These are phyloP conservation scores for Oryzias javanicus DNA, from an alignment of 2,113 vertebrate species.

Conservation along the genomic window DNA sequence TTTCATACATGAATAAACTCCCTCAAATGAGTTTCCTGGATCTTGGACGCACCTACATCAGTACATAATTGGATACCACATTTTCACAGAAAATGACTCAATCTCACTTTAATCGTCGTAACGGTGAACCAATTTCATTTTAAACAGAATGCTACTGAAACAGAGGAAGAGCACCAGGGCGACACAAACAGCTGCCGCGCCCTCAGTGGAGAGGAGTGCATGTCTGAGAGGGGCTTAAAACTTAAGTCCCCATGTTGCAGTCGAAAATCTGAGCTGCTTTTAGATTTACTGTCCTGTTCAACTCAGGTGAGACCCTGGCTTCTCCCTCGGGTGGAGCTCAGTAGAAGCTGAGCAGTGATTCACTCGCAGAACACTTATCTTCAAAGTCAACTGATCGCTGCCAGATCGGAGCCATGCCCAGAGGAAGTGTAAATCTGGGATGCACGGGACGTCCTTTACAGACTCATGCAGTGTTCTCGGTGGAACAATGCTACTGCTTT, in stretches of 20 bases:
- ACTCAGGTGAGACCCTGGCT: conserved; percentile 61
- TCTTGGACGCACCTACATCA: too few species aligned
- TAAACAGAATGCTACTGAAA: background rate
- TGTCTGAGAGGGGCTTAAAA: conserved; percentile 37
- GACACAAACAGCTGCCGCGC: background rate
- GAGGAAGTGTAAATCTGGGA: conserved; percentile 75
- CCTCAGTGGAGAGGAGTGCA: background rate
- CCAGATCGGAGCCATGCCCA: conserved; percentile 74
- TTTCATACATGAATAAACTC: too few species aligned
- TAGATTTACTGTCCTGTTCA: conserved; percentile 75
- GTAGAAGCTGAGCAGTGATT: conserved; percentile 75
- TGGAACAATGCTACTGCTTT: conserved; percentile 69
- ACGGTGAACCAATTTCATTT: background rate
- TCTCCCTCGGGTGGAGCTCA: conserved; percentile 58
- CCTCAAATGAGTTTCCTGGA: too few species aligned
- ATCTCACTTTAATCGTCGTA: background rate
- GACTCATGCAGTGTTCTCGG: conserved; percentile 54
- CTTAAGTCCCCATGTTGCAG: conserved; percentile 51
- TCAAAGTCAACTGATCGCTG: conserved; percentile 74
- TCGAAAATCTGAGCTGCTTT: conserved; percentile 47
- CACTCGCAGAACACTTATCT: conserved; percentile 59
- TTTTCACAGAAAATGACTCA: too few species aligned
- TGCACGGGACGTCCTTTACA: conserved; percentile 65
- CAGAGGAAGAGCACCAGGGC: background rate
- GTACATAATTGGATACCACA: too few species aligned